Conservation (phyloP, 2,888 invertebrate species). For the Polydrusus tereticollis region DNA sequence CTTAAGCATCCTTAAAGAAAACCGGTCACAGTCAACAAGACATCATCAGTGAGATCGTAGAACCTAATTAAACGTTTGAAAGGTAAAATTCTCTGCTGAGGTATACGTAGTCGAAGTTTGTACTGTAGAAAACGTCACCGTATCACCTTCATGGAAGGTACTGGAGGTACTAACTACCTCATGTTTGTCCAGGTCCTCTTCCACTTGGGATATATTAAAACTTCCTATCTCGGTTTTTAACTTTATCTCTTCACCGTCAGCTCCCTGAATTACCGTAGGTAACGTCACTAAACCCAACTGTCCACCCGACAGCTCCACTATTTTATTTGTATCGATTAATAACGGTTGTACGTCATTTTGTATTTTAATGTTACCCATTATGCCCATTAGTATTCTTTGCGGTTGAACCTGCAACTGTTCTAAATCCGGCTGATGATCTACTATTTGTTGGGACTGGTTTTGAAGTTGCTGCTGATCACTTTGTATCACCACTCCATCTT, state of each 20-base stretch:
- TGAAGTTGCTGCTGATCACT: slow-evolving; percentile 21
- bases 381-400: slow-evolving; percentile 56
- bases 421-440: slow-evolving; percentile 29
- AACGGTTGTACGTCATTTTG: slow-evolving; percentile 56
- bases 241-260: slow-evolving; percentile 56
- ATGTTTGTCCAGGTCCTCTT: slow-evolving; percentile 51
- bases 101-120: slow-evolving; percentile 48
- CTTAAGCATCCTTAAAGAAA: not conserved
- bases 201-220: slow-evolving; percentile 52
- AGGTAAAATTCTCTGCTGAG: slow-evolving; percentile 48
- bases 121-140: slow-evolving; percentile 44
- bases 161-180: slow-evolving; percentile 44
- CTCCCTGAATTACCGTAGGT: slow-evolving; percentile 55
- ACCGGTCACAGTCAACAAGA: not conserved
- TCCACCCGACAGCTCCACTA: slow-evolving; percentile 57
- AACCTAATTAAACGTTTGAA: slow-evolving; percentile 47
- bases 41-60: slow-evolving; percentile 16
- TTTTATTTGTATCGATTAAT: slow-evolving; percentile 59
- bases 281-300: slow-evolving; percentile 50
- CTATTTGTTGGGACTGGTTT: slow-evolving; percentile 20
- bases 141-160: slow-evolving; percentile 43
- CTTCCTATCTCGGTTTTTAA: slow-evolving; percentile 55
- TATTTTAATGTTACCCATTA: slow-evolving; percentile 59
- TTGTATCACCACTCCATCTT: slow-evolving; percentile 40
- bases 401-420: slow-evolving; percentile 51